Conservation (phyloP, 2,113 vertebrate genomes). For the Cavia porcellus region DNA sequence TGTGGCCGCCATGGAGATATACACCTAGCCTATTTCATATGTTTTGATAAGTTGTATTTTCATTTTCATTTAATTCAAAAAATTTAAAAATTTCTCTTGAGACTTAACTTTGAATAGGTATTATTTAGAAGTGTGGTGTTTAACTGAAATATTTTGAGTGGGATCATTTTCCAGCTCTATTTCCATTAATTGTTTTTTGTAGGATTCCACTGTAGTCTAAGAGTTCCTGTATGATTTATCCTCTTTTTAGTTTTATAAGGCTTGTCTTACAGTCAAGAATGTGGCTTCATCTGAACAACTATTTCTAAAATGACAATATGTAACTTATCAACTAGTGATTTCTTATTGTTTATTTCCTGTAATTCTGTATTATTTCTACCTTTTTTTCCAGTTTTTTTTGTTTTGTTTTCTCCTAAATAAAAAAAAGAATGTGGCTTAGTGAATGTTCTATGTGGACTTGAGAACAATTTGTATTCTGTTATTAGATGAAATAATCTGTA, state of each 20-base stretch:
- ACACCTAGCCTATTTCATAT: background rate
- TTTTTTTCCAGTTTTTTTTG: too few relatives aligned
- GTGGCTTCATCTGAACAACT: too few relatives aligned
- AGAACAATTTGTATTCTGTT: background rate
- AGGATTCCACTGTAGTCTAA: background rate
- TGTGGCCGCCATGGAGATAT: background rate
- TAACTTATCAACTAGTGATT: too few relatives aligned
- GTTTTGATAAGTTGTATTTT: background rate
- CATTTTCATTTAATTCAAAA: background rate
- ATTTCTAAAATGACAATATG: too few relatives aligned
- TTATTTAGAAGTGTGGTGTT: background rate
- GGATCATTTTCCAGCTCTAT: background rate
- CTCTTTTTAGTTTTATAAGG: background rate
- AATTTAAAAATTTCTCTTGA: background rate
- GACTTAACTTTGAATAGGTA: background rate
- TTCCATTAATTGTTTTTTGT: background rate
- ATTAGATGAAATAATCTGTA: background rate
- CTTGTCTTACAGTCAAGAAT: background rate
- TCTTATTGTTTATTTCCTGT: too few relatives aligned
- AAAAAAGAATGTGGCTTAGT: background rate
- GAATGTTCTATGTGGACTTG: background rate
- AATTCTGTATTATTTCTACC: too few relatives aligned
- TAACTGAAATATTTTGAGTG: background rate
- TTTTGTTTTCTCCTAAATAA: too few relatives aligned
- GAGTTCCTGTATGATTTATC: background rate